Evolutionary conservation across 2,888 invertebrate species (phyloP).

Genomic region (Macrosiphum euphorbiae): DNA sequence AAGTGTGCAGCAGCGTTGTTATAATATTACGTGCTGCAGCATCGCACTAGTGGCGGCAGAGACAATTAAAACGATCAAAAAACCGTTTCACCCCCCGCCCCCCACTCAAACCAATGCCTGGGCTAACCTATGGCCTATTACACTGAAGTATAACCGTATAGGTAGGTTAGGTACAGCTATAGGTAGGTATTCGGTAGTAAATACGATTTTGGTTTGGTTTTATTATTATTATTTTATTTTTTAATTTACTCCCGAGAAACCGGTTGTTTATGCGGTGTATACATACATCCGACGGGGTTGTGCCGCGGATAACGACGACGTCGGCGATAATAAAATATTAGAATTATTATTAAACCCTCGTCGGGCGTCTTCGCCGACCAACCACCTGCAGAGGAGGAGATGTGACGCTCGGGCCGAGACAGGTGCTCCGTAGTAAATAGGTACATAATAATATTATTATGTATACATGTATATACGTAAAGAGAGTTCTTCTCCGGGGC

Average conservation of each 20-base stretch:
- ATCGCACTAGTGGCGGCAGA: background rate
- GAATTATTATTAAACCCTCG: slow-evolving; percentile 39
- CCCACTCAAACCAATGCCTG: background rate
- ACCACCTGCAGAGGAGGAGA: slow-evolving; percentile 52
- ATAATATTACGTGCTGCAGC: background rate
- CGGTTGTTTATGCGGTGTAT: slow-evolving; percentile 20
- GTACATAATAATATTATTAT: slow-evolving; percentile 8
- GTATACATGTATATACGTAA: background rate
- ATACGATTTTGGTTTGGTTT: slow-evolving; percentile 17
- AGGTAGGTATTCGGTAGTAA: slow-evolving; percentile 46
- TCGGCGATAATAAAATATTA: slow-evolving; percentile 15
- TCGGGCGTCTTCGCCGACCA: background rate
- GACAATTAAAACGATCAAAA: slow-evolving; percentile 48
- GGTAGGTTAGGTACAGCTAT: background rate
- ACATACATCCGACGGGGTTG: slow-evolving; percentile 17
- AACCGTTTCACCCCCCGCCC: background rate
- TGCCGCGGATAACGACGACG: background rate
- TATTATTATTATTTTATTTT: slow-evolving; percentile 35
- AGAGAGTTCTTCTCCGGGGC: background rate
- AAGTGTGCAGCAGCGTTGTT: background rate
- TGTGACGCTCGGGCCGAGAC: slow-evolving; percentile 11
- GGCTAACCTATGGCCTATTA: background rate
- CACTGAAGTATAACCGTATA: background rate
- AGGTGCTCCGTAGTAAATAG: slow-evolving; percentile 39
- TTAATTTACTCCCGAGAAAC: slow-evolving; percentile 60